Percentiles rank a stretch among this genome's conserved stretches.
Evolutionary conservation across 2,113 vertebrate genomes (phyloP).

Genomic region (Brachyhypopomus occidentalis): DNA sequence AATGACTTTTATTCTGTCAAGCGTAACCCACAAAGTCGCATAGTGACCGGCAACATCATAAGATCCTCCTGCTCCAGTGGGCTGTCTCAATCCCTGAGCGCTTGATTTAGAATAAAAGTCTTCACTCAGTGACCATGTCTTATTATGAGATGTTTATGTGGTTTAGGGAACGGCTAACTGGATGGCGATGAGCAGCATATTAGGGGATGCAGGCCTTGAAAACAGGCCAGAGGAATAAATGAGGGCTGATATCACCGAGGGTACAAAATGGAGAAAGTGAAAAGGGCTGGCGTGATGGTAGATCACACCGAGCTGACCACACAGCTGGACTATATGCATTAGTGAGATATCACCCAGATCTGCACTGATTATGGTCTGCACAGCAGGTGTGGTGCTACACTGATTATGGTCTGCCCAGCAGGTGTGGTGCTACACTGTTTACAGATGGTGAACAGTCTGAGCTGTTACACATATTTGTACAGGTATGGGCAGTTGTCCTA

Average conservation of each 20-base stretch:
- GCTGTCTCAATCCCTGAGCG: slow-evolving; percentile 36
- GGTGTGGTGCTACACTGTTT: slow-evolving; percentile 17
- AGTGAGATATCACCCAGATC: slow-evolving; percentile 19
- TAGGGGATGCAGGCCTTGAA: slow-evolving; percentile 48
- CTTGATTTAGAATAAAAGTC: slow-evolving; percentile 51
- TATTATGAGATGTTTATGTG: slow-evolving; percentile 49
- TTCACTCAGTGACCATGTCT: slow-evolving; percentile 49
- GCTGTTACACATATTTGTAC: no score
- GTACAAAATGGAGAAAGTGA: slow-evolving; percentile 42
- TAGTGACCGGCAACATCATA: slow-evolving; percentile 52
- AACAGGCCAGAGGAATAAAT: slow-evolving; percentile 42
- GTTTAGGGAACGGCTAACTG: slow-evolving; percentile 49
- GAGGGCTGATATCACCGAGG: slow-evolving; percentile 30
- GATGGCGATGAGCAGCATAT: slow-evolving; percentile 26
- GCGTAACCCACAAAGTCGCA: slow-evolving; percentile 46
- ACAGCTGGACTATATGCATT: not conserved
- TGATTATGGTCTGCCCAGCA: slow-evolving; percentile 21
- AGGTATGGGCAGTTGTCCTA: no score
- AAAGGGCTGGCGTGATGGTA: slow-evolving; percentile 16
- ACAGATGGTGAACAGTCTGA: no score
- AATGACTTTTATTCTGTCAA: slow-evolving; percentile 52
- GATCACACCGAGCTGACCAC: not conserved
- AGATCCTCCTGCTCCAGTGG: slow-evolving; percentile 39
- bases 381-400: slow-evolving; percentile 12
- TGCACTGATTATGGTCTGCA: slow-evolving; percentile 40